These are phyloP conservation scores for Umimayanthus chanpuru DNA, from an alignment of 92 coral and sea anemone genomes.

Conservation along the genomic window DNA sequence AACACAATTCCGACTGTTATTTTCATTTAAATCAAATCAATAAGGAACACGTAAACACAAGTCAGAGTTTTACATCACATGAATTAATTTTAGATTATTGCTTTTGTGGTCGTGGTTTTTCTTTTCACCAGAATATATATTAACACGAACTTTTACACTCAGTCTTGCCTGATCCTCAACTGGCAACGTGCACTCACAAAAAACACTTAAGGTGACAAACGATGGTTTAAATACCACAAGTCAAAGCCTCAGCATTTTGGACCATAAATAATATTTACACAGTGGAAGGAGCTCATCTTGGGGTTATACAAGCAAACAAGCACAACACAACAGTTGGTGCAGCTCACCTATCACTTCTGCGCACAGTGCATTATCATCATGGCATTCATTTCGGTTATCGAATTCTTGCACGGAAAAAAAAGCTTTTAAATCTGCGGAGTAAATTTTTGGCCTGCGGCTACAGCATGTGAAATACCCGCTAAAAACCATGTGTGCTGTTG, in stretches of 20 bases:
- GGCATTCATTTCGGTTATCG: not conserved
- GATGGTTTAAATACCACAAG: not conserved
- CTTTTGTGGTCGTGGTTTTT: not conserved
- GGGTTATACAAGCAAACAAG: conserved; percentile 2
- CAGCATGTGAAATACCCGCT: not conserved
- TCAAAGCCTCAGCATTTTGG: not conserved
- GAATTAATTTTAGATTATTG: not conserved
- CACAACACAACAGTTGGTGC: not conserved
- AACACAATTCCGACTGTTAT: conserved; percentile 29
- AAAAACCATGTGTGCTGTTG: not conserved
- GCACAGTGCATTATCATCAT: not conserved
- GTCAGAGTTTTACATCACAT: not conserved
- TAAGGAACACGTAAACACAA: conserved; percentile 11
- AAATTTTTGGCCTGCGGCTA: conserved; percentile 28
- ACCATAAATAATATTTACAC: not conserved
- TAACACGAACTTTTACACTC: not conserved
- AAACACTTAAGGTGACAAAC: not conserved
- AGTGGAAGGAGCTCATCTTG: not conserved
- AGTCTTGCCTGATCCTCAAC: not conserved
- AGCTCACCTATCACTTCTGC: no score
- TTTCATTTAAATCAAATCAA: conserved; percentile 26
- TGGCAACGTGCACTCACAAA: not conserved
- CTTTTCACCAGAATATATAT: not conserved
- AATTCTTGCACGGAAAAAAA: conserved; percentile 27
- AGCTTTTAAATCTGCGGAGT: not conserved